Evolutionary conservation across 2,888 invertebrate species (phyloP).

Genomic region (Dynastes tityus): DNA sequence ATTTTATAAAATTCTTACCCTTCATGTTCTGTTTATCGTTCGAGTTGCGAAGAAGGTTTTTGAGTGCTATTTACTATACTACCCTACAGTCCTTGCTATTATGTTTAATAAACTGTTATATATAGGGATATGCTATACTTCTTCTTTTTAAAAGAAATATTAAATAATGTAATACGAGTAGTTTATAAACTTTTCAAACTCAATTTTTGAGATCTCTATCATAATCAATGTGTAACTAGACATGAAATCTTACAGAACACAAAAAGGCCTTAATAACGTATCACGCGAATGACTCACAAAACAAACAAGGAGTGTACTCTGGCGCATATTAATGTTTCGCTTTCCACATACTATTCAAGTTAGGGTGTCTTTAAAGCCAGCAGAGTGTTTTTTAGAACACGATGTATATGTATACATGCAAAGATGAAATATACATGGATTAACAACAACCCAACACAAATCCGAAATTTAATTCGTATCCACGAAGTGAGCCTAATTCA

Average conservation of each 20-base stretch:
- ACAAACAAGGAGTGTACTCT: conserved; percentile 27
- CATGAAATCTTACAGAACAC: conserved; percentile 20
- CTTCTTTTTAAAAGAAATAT: no score
- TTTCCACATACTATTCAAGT: conserved; percentile 8
- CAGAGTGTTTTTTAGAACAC: background rate
- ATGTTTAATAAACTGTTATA: no score
- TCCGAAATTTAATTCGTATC: background rate
- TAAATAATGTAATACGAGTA: no score
- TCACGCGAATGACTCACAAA: conserved; percentile 30
- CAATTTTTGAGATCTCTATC: no score
- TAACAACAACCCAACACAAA: background rate
- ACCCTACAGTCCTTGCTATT: no score
- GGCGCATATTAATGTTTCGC: conserved; percentile 28
- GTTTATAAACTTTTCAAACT: no score
- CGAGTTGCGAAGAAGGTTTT: no score
- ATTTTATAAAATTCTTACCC: no score
- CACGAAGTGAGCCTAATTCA: background rate
- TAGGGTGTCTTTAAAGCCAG: background rate
- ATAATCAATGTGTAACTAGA: background rate
- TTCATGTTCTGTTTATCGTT: no score
- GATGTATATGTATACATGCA: background rate
- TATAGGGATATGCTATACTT: no score
- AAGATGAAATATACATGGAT: background rate
- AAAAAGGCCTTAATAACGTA: conserved; percentile 12
- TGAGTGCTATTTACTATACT: no score